Conservation (phyloP, 2,888 invertebrate genomes). For the Tinea pellionella region DNA sequence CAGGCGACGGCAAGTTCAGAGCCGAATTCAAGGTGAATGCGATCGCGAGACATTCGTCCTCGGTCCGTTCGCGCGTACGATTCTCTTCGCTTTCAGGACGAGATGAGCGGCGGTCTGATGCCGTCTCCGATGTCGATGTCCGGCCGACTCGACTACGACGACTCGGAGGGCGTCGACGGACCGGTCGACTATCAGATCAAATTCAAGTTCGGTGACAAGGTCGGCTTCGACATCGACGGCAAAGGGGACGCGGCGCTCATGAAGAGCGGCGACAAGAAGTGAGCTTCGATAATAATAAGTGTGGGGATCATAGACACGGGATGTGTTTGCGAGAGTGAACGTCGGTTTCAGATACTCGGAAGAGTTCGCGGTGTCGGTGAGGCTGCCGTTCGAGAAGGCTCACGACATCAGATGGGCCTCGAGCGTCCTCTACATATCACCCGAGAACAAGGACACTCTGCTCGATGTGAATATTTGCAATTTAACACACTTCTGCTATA, state of each 20-base stretch:
- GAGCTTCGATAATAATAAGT: too few relatives aligned
- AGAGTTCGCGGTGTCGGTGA: conserved; percentile 55
- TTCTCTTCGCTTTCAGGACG: conserved; percentile 36
- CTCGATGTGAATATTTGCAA: conserved; percentile 41
- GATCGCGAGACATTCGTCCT: too few relatives aligned
- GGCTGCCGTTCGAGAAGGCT: conserved; percentile 68
- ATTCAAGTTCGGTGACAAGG: conserved; percentile 53
- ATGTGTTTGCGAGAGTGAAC: too few relatives aligned
- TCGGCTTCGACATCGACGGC: conserved; percentile 47
- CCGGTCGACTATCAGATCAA: conserved; percentile 46
- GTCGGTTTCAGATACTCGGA: conserved; percentile 42
- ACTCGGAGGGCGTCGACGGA: conserved; percentile 31
- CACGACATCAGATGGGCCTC: conserved; percentile 65
- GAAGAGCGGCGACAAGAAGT: conserved; percentile 47
- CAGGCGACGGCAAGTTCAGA: conserved; percentile 35
- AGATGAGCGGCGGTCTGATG: conserved; percentile 42
- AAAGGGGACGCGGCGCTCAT: conserved; percentile 36
- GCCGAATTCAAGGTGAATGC: conserved; percentile 41
- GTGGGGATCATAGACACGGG: too few relatives aligned
- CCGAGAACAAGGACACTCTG: conserved; percentile 42
- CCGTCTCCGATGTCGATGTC: conserved; percentile 36
- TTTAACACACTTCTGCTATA: too few relatives aligned
- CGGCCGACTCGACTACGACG: conserved; percentile 28
- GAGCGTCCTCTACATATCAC: conserved; percentile 36
- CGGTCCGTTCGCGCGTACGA: too few relatives aligned